Base-by-base conservation (phyloP, 2,797 vertebrate genomes). In the Lophotriccus pileatus region DNA sequence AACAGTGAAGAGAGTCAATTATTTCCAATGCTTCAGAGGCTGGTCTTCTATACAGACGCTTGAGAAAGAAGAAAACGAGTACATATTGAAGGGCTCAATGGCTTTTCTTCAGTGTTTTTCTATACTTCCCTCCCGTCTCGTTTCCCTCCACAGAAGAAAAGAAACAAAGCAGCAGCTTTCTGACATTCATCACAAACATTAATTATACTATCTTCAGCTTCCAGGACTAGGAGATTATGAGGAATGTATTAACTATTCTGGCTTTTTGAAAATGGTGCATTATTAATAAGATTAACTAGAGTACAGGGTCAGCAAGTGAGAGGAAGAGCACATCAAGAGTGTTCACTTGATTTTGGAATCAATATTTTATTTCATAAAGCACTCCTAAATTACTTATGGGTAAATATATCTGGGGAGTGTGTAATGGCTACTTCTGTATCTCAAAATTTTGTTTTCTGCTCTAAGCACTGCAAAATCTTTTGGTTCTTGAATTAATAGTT, bases 141-240 rank as follows among this genome's bases (percentile, higher is more conserved):
- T 87, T 67, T 58, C 14, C 20, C 22, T 18, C 37, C 18, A 6
- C 2, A 7, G 53, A 88, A 79, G 66, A 83, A 93, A 73, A 90
- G 90, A 96, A 95, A 94, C 94, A 96, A 96, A 97, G 93, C 80
- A 80, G 68, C 67, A 67, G 68, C 94, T 96, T 91, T 94, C 94
- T 94, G 96, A 94, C 76, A 90, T 98, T 98, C 96, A 97, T 98
- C 96, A 94, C 77, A 78, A 95, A 94, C 97, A 94, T 98, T 98
- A 98, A 98, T 98, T 98, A 97, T 95, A 64, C 77, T 98, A 98
- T 99, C 98, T 98, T 95, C 44, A 21, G 58, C 97, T 98, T 98
- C 96, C 98, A 98, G 98, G 96, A 98, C 96, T 93, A 96, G 96
- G 93, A 97, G 97, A 92, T 98, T 97, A 97, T 94, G 97, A 98